Conservation (phyloP, 2,797 vertebrate genomes). For the Argya squamiceps region DNA sequence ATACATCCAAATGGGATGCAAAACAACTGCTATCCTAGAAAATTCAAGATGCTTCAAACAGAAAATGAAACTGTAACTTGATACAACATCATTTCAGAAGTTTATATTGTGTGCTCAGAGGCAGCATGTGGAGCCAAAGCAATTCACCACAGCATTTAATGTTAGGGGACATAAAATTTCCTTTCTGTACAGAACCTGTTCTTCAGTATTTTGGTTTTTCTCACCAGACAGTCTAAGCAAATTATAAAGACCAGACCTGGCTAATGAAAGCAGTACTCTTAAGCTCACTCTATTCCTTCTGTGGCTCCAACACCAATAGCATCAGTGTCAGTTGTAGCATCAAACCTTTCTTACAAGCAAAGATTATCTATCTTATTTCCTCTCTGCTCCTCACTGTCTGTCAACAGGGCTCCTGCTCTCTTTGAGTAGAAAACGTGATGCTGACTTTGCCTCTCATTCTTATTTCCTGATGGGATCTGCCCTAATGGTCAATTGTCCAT, state of each 20-base stretch:
- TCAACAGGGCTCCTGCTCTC: neutral
- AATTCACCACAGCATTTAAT: neutral
- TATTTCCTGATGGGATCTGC: neutral
- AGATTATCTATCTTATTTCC: neutral
- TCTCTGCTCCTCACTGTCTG: neutral
- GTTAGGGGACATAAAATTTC: neutral
- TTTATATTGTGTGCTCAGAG: neutral
- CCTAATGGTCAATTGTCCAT: neutral
- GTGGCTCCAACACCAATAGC: neutral
- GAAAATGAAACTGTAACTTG: constrained; percentile 31
- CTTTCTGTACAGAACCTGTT: neutral
- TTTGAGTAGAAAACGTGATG: neutral
- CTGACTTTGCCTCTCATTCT: neutral
- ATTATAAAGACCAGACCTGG: neutral
- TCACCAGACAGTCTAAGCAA: neutral
- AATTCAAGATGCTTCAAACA: constrained; percentile 5
- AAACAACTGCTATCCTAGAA: neutral
- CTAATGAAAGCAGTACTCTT: neutral
- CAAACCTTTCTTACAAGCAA: neutral
- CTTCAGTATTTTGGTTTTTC: neutral
- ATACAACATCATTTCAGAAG: neutral
- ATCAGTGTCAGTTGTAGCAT: neutral
- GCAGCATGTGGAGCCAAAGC: neutral
- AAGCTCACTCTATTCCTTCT: neutral
- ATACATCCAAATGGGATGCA: neutral